These are phyloP conservation scores for Mobula hypostoma DNA, from an alignment of 2,113 vertebrate genomes.

Conservation along the genomic window DNA sequence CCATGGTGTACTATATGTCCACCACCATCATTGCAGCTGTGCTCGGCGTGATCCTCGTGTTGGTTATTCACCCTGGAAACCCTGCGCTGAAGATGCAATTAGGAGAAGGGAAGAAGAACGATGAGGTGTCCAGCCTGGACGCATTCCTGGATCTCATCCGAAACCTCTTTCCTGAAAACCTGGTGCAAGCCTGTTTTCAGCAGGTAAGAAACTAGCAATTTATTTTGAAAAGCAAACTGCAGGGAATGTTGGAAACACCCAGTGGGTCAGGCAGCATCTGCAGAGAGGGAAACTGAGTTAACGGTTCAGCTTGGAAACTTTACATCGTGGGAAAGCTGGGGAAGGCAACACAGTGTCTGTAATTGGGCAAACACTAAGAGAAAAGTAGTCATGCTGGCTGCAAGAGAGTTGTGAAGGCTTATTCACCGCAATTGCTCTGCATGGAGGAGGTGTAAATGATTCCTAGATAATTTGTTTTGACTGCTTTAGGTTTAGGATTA, in stretches of 20 bases:
- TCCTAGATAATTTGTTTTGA: background rate
- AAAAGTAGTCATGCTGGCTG: too few relatives aligned
- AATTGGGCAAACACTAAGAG: too few relatives aligned
- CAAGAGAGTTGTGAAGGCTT: too few relatives aligned
- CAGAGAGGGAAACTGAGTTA: too few relatives aligned
- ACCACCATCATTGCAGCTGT: conserved; percentile 94
- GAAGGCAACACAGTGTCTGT: too few relatives aligned
- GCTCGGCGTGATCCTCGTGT: conserved; percentile 89
- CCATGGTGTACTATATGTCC: conserved; percentile 96
- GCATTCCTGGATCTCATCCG: conserved; percentile 94
- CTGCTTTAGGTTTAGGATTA: background rate
- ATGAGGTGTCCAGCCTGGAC: conserved; percentile 94
- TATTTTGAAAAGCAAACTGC: background rate
- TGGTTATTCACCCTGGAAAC: conserved; percentile 92
- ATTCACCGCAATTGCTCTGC: too few relatives aligned
- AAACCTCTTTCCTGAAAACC: conserved; percentile 93
- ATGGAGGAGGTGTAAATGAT: too few relatives aligned
- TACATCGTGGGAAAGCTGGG: too few relatives aligned
- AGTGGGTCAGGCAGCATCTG: too few relatives aligned
- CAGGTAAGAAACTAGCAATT: conserved; percentile 65
- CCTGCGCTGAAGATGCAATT: conserved; percentile 89
- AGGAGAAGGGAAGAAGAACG: conserved; percentile 83
- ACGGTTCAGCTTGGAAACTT: too few relatives aligned
- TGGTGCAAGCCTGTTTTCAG: conserved; percentile 96
- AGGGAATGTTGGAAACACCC: too few relatives aligned